Conservation (phyloP, 2,888 invertebrate genomes). For the Stenodera caucasica region DNA sequence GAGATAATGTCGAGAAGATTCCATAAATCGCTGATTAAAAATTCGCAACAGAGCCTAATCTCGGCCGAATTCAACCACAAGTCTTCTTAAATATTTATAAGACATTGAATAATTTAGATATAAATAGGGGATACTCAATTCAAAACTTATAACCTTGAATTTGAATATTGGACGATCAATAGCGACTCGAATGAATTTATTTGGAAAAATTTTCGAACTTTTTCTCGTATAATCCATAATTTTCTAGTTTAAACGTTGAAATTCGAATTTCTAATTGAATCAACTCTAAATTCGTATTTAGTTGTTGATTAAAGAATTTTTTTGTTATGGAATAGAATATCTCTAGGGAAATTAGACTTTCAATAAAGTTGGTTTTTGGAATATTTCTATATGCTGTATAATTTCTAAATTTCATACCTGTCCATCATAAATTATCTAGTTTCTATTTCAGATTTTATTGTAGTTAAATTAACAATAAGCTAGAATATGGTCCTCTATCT, state of each 20-base stretch:
- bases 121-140: not conserved
- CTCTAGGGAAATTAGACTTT: not conserved
- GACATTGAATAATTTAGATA: conserved; percentile 10
- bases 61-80: not conserved
- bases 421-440: too few species aligned
- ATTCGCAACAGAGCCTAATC: conserved; percentile 15
- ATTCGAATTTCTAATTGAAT: too few species aligned
- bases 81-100: conserved; percentile 11
- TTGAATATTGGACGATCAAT: not conserved
- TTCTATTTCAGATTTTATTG: too few species aligned
- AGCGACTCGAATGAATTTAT: conserved; percentile 9
- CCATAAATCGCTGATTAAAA: conserved; percentile 14
- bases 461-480: too few species aligned
- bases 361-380: not conserved
- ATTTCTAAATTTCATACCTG: not conserved
- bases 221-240: too few species aligned
- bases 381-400: not conserved
- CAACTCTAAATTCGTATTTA: too few species aligned
- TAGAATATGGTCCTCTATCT: too few species aligned
- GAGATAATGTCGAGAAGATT: not conserved
- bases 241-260: too few species aligned
- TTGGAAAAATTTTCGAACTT: not conserved
- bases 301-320: too few species aligned
- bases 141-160: conserved; percentile 3
- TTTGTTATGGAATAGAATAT: too few species aligned